phyloP scores from a whole-genome alignment of 2,797 vertebrate species.

The Semaprochilodus insignis region DNA sequence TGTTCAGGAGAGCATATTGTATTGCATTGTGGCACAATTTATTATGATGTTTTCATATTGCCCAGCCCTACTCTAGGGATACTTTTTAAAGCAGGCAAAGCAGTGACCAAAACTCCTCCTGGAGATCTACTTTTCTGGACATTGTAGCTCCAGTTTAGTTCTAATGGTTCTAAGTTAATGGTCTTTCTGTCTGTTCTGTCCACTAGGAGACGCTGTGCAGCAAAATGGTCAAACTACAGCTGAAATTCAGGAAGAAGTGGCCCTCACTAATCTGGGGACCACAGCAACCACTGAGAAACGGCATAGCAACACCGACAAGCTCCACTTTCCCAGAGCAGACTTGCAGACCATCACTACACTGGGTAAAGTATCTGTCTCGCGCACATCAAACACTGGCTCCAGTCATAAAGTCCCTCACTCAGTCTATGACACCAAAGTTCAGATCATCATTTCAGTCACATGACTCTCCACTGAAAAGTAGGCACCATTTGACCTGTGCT shows the following conservation, averaged over 20 bases:
- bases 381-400: neutral
- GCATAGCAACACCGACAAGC: constrained; percentile 88
- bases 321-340: constrained; percentile 88
- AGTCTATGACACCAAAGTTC: neutral
- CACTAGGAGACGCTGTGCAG: constrained; percentile 83
- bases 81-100: no score
- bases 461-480: neutral
- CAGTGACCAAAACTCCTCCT: no score
- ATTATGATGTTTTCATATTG: no score
- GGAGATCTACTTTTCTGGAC: no score
- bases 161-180: no score
- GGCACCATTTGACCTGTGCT: neutral
- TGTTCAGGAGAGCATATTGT: no score
- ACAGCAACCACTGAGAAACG: constrained; percentile 84
- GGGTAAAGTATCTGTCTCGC: constrained; percentile 74
- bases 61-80: no score
- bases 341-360: constrained; percentile 94
- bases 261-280: constrained; percentile 87
- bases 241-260: constrained; percentile 96
- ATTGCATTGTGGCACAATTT: no score
- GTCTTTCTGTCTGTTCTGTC: constrained; percentile 10
- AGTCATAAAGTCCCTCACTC: neutral
- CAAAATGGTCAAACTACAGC: constrained; percentile 92
- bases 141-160: no score
- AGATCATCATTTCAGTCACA: neutral